Evolutionary conservation across 2,797 vertebrate genomes (phyloP).

Genomic region (Phylloscopus collybita): DNA sequence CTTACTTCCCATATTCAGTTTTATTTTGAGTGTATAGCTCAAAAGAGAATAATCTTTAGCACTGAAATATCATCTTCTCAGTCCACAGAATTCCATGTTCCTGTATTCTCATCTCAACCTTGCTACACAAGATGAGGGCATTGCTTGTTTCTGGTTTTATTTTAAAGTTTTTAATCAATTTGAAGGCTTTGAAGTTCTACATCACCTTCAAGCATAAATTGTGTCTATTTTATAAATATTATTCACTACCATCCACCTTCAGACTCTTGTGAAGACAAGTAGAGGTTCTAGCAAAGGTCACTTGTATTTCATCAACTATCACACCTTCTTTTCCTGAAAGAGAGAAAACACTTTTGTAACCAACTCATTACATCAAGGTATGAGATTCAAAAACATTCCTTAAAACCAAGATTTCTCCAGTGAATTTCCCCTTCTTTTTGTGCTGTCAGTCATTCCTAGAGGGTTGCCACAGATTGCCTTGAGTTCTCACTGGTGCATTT

Average conservation of each 20-base stretch:
- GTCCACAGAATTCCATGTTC: background rate
- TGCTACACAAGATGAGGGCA: background rate
- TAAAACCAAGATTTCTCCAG: background rate
- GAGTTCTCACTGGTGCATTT: background rate
- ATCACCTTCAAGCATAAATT: conserved; percentile 23
- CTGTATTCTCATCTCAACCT: background rate
- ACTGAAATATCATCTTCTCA: background rate
- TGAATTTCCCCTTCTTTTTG: background rate
- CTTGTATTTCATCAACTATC: background rate
- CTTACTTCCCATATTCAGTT: background rate
- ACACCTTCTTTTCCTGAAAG: background rate
- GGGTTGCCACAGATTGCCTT: background rate
- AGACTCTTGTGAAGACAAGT: background rate
- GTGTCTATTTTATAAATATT: background rate
- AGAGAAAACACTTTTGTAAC: background rate
- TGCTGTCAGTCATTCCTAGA: background rate
- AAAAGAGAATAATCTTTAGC: background rate
- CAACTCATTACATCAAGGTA: background rate
- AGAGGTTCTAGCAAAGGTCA: background rate
- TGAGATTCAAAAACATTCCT: background rate
- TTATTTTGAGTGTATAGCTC: background rate
- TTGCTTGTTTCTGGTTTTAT: background rate
- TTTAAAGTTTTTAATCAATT: background rate
- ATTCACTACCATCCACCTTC: conserved; percentile 8
- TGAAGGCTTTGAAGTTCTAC: background rate